Percentiles rank a stretch among this genome's conserved stretches.
phyloP scores from a whole-genome alignment of 1,140 invertebrate genomes.

The Drosophila mayri region DNA sequence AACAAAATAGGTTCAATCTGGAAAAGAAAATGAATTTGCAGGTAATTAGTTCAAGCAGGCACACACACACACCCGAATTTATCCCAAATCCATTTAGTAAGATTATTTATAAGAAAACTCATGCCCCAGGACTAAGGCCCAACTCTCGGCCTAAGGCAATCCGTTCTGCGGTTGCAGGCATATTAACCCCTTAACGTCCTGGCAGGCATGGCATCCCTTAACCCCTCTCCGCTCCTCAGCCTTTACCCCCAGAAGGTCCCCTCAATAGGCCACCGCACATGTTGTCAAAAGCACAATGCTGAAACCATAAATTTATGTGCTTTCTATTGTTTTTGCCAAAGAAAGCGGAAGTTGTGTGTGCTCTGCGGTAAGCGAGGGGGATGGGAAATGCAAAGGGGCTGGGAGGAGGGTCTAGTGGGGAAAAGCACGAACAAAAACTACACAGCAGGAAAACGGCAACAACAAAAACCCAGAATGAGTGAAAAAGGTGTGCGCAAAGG shows the following conservation, averaged over 20 bases:
- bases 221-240: neutral
- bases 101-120: slow-evolving; percentile 83
- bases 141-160: slow-evolving; percentile 55
- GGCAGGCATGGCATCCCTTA: neutral
- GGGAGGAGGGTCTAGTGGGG: slow-evolving; percentile 5
- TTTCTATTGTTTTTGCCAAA: slow-evolving; percentile 83
- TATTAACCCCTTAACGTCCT: slow-evolving; percentile 79
- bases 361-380: slow-evolving; percentile 23
- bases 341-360: slow-evolving; percentile 76
- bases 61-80: slow-evolving; percentile 33
- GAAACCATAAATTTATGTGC: slow-evolving; percentile 83
- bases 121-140: neutral
- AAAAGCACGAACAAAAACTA: slow-evolving; percentile 49
- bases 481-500: slow-evolving; percentile 78
- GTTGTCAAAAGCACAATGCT: slow-evolving; percentile 82
- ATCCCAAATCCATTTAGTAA: slow-evolving; percentile 79
- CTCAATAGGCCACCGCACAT: slow-evolving; percentile 62
- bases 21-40: slow-evolving; percentile 68
- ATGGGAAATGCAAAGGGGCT: neutral
- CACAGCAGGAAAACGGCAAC: slow-evolving; percentile 46
- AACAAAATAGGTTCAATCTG: slow-evolving; percentile 58
- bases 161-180: slow-evolving; percentile 81
- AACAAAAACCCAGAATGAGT: slow-evolving; percentile 30
- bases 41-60: slow-evolving; percentile 80
- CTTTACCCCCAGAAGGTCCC: slow-evolving; percentile 27